phyloP scores from a whole-genome alignment of 2,888 invertebrate species.

The Pycnomerus fuliginosus region DNA sequence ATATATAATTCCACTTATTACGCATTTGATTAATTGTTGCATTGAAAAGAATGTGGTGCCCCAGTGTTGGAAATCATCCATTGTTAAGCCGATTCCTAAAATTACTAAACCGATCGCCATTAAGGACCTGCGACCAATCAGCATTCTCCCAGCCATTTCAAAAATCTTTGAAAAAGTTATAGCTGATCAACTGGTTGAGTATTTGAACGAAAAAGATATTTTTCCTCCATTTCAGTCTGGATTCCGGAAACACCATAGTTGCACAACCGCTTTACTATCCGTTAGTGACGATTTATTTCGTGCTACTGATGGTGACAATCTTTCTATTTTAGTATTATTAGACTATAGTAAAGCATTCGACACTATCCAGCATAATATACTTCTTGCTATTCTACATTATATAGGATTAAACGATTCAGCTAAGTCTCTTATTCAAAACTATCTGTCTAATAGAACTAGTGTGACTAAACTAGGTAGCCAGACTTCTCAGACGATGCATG shows the following conservation, averaged over 20 bases:
- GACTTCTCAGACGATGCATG: too few relatives aligned
- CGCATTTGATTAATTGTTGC: not conserved
- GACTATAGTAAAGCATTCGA: too few relatives aligned
- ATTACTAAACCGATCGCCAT: not conserved
- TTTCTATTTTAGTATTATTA: too few relatives aligned
- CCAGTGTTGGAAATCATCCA: not conserved
- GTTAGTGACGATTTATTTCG: not conserved
- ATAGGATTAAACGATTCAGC: too few relatives aligned
- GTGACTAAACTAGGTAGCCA: too few relatives aligned
- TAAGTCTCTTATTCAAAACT: too few relatives aligned
- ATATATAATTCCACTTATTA: not conserved
- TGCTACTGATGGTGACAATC: too few relatives aligned
- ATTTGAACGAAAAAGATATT: not conserved
- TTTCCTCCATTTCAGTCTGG: not conserved
- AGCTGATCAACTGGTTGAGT: not conserved
- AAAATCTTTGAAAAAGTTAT: too few relatives aligned
- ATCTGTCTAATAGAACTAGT: too few relatives aligned
- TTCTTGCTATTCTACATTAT: too few relatives aligned
- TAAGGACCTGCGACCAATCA: not conserved
- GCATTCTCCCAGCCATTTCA: too few relatives aligned
- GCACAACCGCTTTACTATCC: not conserved
- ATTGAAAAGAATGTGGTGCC: not conserved
- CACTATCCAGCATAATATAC: too few relatives aligned
- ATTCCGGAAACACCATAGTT: not conserved
- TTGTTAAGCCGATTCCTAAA: not conserved